Base-by-base conservation (phyloP, 1,140 invertebrate genomes). In the Calosoma granatense region DNA sequence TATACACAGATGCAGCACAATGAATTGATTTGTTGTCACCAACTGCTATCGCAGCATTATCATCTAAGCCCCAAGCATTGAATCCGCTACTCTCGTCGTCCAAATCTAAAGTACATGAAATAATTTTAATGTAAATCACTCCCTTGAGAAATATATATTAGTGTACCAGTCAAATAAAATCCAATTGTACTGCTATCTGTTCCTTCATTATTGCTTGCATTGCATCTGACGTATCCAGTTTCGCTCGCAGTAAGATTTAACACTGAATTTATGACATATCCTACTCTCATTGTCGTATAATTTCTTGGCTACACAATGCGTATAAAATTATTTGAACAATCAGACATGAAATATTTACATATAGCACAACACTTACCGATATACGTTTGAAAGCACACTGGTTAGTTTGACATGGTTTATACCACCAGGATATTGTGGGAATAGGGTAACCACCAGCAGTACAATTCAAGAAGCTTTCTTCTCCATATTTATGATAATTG, bases 1-100 rank as follows among this genome's bases (percentile, higher is more conserved):
- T 76, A 54, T 81, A 79, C 20, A 75, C 66, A 1, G 79, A 74
- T 1, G 76, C 80, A 2, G 72, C 75, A 63, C 82, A 84, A 4
- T 67, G 74, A 1, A 82, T 53, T 20, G 61, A 67, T 2, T 80
- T 47, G 47, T 76, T 60, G 58, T 84, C 81, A 1, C 76, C 78
- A 21, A 64, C 67, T 1, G 78, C 74, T 11, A 81, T 68, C 36
- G 67, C 59, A 2, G 66, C 62, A n/a, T 64, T 47, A 54, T 62
- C 54, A 52, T 68, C 65, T 14, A 74, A 66, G 36, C 71, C 66
- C n/a, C 67, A 69, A 51, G 78, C 68, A 20, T 69, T 70, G 19
- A 72, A 73, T 14, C 66, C 67, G 53, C n/a, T n/a, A n/a, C n/a
- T n/a, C n/a, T n/a, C n/a, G n/a, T 70, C 58, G 20, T 64, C 60